Base-by-base conservation (phyloP, 1,140 invertebrate species). In the Drosophila sp. region DNA sequence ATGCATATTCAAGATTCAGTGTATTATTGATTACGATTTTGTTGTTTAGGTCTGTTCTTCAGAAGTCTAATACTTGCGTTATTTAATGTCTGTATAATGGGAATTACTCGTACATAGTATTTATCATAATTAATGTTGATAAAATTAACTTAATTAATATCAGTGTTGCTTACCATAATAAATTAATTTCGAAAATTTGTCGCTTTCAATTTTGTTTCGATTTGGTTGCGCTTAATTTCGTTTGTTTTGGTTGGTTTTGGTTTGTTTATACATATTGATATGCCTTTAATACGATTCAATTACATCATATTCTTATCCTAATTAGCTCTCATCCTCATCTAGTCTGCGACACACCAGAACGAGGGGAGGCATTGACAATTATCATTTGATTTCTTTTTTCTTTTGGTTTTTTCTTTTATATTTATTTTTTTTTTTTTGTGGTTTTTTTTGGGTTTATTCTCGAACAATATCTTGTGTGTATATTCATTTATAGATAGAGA, bases 401-500 rank as follows among this genome's bases (percentile, higher is more conserved):
- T 17, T 17, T 17, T 17, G 17, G 17, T 17, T 17, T 17, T 17
- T 17, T 17, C 17, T 17, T 17, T 17, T 17, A 17, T 17, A 17
- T 17, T 17, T 17, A 17, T 17, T 17, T 17, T 17, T 17, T 17
- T 66, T 38, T 57, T 50, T 69, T 70, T 70, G n/a, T n/a, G 33
- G 5, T 61, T 38, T 66, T 65, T 64, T 64, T 25, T 65, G 56
- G 54, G 55, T 60, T 72, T 72, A 61, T 33, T 74, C 65, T 86
- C 55, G 75, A 87, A 82, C 80, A 71, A 78, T 50, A 50, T 50
- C 44, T 50, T 50, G 7, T 58, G 56, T 35, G 23, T 58, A 23
- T 79, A 77, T 83, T 83, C 70, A 80, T 89, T 89, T 75, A 84
- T 87, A 87, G 84, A 87, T 89, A 84, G 79, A 87, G 84, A 87